These are phyloP conservation scores for Aptenodytes forsteri DNA, from an alignment of 2,113 vertebrate genomes.

Conservation along the genomic window DNA sequence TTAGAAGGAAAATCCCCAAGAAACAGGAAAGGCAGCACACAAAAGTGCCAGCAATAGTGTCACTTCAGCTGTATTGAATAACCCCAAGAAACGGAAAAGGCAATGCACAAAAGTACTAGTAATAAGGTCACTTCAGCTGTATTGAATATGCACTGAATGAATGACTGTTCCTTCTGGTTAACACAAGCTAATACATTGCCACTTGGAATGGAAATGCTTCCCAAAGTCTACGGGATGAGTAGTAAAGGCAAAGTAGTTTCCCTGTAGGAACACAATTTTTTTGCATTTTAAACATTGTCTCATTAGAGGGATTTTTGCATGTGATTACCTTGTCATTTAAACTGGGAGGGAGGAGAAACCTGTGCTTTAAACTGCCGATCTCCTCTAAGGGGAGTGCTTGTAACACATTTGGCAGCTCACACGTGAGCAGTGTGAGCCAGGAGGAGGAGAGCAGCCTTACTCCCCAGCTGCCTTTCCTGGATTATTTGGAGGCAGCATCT, in stretches of 20 bases:
- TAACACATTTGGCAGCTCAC: not conserved
- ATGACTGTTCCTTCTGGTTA: not conserved
- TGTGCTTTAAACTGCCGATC: not conserved
- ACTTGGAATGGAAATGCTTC: not conserved
- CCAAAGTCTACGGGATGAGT: not conserved
- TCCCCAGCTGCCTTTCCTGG: not conserved
- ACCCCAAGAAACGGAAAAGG: slow-evolving; percentile 36
- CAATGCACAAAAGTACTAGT: not conserved
- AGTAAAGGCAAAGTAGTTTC: not conserved
- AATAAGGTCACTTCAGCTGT: slow-evolving; percentile 40
- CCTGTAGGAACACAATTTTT: not conserved
- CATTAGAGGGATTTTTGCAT: not conserved
- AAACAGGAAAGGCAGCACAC: slow-evolving; percentile 45
- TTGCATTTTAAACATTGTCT: not conserved
- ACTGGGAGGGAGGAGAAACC: not conserved
- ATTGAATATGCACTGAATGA: not conserved
- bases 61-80: slow-evolving; percentile 21
- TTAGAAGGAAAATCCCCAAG: slow-evolving; percentile 51
- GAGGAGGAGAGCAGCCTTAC: not conserved
- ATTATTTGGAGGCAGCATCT: not conserved
- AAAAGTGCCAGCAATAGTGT: slow-evolving; percentile 15
- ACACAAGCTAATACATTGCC: not conserved
- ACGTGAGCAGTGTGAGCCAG: not conserved
- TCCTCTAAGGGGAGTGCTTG: slow-evolving; percentile 59
- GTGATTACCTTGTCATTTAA: not conserved